phyloP scores from a whole-genome alignment of 37 sponge, comb jelly and placozoan genomes.

The Aplysina aerophoba region DNA sequence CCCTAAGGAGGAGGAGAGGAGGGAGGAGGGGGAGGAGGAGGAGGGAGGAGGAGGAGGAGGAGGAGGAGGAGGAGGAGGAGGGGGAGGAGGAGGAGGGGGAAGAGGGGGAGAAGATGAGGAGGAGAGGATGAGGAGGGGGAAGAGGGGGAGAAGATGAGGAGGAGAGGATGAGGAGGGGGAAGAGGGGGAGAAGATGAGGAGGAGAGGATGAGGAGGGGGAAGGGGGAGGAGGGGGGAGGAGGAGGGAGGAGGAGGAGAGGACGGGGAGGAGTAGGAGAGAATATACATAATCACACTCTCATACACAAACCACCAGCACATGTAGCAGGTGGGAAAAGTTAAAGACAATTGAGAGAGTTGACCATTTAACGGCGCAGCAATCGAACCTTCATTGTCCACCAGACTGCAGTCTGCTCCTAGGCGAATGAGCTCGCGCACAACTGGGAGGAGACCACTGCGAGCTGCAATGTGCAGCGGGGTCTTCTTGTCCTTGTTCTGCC shows the following conservation, averaged over 20 bases:
- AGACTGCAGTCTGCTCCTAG: conserved; percentile 65
- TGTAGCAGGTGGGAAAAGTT: background rate
- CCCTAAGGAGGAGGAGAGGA: conserved; percentile 23
- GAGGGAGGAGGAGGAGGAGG: no score
- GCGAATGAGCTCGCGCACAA: conserved; percentile 74
- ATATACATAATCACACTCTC: no score
- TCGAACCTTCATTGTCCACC: conserved; percentile 64
- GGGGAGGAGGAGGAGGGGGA: background rate
- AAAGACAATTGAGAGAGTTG: background rate
- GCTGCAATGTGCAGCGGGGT: conserved; percentile 85
- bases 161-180: no score
- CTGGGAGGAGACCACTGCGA: conserved; percentile 66
- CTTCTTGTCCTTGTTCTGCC: conserved; percentile 44
- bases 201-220: background rate
- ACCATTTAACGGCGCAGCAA: background rate
- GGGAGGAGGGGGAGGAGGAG: no score
- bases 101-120: background rate
- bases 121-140: no score
- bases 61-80: background rate
- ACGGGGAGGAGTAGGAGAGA: no score
- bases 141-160: background rate
- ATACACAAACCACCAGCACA: background rate
- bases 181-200: background rate
- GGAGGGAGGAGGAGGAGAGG: no score
- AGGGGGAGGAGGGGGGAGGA: background rate